Evolutionary conservation across 2,888 invertebrate genomes (phyloP), one percentile per base, ranked within the genome.

Genomic region (Xiphydria camelus): DNA sequence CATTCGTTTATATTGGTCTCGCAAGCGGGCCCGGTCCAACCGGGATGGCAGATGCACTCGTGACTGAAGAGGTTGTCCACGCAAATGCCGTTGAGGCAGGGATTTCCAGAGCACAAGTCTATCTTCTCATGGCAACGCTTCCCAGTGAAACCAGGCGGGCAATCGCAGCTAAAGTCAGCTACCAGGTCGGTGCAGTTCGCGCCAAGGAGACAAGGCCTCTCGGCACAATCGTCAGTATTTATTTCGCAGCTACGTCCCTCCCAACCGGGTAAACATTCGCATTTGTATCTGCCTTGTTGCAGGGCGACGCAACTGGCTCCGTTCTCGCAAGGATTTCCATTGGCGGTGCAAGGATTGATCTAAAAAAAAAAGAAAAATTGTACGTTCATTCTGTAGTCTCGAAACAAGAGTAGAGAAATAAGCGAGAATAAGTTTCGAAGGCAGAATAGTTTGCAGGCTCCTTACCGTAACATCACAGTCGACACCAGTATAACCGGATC

Each of bases 231-330:
- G 66, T 97, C 89, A 51, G 86, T 91, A 69, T 95, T 94, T n/a
- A 82, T 82, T 70, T 95, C 94, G 74, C 99, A 99, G 49, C 89
- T 87, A 61, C 92, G 89, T 47, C 99, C 99, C 73, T 94, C 94
- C 97, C 98, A 99, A 26, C 99, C 99, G 14, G 94, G 89, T 41
- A 91, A 79, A 74, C 99, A 99, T 73, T 94, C 92, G 72, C 99
- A 99, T 74, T 91, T 89, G 76, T 89, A 96, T 57, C 94, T 82
- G 7, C 94, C 94, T 80, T 93, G 94, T 73, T 91, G 91, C 45
- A 94, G 82, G 32, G 92, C 93, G 53, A 90, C 82, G 66, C 96
- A 96, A 26, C 87, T 86, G 3, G 91, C 95, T 3, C 92, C 92
- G 67, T 96, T 94, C 36, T 85, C 85, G 74, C 96, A 96, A 6